Conservation (phyloP, 2,797 vertebrate genomes). For the Heliangelus exortis region DNA sequence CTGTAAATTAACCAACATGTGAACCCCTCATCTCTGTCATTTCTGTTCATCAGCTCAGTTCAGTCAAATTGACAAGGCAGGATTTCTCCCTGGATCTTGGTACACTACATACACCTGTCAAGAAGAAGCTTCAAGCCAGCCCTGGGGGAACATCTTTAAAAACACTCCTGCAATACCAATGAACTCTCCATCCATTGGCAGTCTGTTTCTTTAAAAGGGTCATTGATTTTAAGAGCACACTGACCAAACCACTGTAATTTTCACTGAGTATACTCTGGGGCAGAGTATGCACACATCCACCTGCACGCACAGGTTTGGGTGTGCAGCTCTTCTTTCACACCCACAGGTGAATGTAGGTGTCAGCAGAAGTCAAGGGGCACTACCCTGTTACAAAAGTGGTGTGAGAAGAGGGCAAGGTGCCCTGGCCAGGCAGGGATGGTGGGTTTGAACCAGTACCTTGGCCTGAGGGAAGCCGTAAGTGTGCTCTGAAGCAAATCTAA, state of each 20-base stretch:
- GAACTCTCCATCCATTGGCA: conserved; percentile 4
- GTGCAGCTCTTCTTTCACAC: not conserved
- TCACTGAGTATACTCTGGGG: not conserved
- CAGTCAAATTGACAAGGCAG: conserved; percentile 23
- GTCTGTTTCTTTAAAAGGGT: not conserved
- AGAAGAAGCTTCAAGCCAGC: conserved; percentile 43
- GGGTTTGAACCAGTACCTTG: accelerated
- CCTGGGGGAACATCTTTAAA: conserved; percentile 25
- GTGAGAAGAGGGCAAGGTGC: not conserved
- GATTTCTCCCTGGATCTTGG: conserved; percentile 62
- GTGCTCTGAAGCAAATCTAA: not conserved
- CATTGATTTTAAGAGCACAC: not conserved
- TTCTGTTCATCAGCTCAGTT: not conserved
- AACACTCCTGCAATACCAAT: conserved; percentile 55
- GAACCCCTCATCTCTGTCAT: not conserved
- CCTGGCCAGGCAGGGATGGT: accelerated
- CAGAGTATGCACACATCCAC: not conserved
- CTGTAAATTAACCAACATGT: conserved; percentile 52
- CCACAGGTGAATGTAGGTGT: not conserved
- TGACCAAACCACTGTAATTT: not conserved
- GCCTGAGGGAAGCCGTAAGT: not conserved
- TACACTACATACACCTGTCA: conserved; percentile 32
- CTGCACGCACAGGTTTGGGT: not conserved
- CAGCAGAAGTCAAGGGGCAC: not conserved
- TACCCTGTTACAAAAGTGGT: not conserved